phyloP scores from a whole-genome alignment of 1,140 invertebrate species.

The Pseudomyrmex flavicornis region DNA sequence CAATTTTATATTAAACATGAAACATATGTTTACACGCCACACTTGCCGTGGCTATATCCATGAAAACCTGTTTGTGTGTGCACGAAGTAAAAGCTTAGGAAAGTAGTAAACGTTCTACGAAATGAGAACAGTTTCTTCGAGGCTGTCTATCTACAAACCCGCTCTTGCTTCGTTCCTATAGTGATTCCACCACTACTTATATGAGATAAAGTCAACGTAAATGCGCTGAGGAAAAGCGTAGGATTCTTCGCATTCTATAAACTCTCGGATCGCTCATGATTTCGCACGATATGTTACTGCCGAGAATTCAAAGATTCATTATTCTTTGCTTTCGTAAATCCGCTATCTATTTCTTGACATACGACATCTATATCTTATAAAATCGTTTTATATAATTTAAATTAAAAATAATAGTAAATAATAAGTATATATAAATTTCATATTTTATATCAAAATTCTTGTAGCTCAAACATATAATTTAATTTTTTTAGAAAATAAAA shows the following conservation, averaged over 20 bases:
- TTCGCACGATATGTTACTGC: slow-evolving; percentile 9
- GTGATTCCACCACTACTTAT: slow-evolving; percentile 55
- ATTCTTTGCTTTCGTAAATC: slow-evolving; percentile 14
- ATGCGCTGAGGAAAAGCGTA: slow-evolving; percentile 63
- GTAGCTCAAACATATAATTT: no score
- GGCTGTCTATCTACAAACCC: slow-evolving; percentile 58
- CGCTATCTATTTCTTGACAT: slow-evolving; percentile 10
- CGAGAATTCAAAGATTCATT: not conserved
- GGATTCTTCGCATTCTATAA: slow-evolving; percentile 71
- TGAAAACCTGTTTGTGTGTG: slow-evolving; percentile 2
- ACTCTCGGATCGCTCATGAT: slow-evolving; percentile 37
- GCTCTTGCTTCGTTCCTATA: slow-evolving; percentile 62
- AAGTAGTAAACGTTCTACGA: slow-evolving; percentile 41
- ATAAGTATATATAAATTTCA: no score
- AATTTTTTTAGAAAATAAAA: not conserved
- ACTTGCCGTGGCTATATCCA: not conserved
- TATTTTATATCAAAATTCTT: no score
- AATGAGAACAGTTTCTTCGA: slow-evolving; percentile 75
- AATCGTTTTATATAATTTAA: not conserved
- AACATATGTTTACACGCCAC: slow-evolving; percentile 20
- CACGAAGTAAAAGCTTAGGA: slow-evolving; percentile 1
- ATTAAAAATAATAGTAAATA: no score
- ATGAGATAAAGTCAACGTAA: slow-evolving; percentile 68
- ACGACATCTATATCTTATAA: not conserved
- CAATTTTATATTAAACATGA: not conserved